Evolutionary conservation across 2,797 vertebrate genomes (phyloP).

Genomic region (Mastacembelus armatus): DNA sequence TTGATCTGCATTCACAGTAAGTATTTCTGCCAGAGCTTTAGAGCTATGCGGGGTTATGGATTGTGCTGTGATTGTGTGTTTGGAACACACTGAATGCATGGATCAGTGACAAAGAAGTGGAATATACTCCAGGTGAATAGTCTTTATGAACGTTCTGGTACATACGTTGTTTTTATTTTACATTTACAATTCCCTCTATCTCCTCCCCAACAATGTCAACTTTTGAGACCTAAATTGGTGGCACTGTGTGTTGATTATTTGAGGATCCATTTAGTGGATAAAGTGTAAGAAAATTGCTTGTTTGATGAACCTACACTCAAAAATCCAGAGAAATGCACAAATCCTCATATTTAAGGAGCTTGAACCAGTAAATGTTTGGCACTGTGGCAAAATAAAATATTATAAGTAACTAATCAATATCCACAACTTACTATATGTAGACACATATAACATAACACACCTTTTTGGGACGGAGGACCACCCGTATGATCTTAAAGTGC

Average conservation of each 20-base stretch:
- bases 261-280: no score
- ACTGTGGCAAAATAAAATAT: neutral
- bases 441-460: constrained; percentile 50
- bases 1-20: neutral
- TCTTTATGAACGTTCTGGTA: no score
- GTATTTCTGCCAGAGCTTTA: neutral
- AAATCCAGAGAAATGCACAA: no score
- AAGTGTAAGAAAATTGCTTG: no score
- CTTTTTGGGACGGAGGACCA: constrained; percentile 88
- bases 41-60: neutral
- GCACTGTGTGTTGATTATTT: no score
- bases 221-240: no score
- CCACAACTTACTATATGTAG: neutral
- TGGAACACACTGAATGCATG: neutral
- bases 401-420: neutral
- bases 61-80: neutral
- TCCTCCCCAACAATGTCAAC: no score
- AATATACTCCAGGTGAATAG: neutral
- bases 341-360: neutral
- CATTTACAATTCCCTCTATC: no score
- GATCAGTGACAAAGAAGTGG: neutral
- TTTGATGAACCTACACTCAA: no score
- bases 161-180: no score
- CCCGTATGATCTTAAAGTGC: constrained; percentile 90
- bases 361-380: neutral